Evolutionary conservation across 2,113 vertebrate genomes (phyloP), one percentile per base, ranked within the genome.

Genomic region (Hiodon tergisus): DNA sequence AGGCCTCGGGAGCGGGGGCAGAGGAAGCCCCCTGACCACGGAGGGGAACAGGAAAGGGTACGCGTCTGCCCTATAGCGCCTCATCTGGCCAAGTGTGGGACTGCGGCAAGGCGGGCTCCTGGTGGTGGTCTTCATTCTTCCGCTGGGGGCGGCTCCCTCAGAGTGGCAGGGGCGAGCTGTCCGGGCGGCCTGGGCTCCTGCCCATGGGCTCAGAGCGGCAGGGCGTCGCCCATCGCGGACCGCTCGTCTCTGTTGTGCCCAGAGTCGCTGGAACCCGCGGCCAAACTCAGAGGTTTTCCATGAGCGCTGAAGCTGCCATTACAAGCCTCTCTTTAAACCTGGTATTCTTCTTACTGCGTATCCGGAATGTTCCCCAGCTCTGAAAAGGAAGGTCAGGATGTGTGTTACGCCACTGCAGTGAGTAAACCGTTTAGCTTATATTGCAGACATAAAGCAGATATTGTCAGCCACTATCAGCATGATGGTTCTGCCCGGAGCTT

Each of bases 41-140:
- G 95, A 93, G 6, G 95, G 95, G 78, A 96, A 96, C 65, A 98
- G 92, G 67, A 97, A 90, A 0, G 95, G 95, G 77, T 96, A 97
- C 57, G 94, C 89, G 0, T 91, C 85, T 0, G 94, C 86, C 11
- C 93, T 89, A 70, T 95, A 97, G 88, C 92, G 94, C 92, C 90
- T 93, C 94, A 95, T 96, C 89, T 93, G 94, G 91, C 92, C 90
- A 75, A 90, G 94, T 72, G 94, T 92, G 0, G 95, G 91, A 62
- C 92, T 92, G 0, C 91, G 92, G 89, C 93, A 91, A 62, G 94
- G 80, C 81, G 87, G 93, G 78, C 90, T 87, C 13, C 93, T 93
- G 85, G 92, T 93, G 89, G 92, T 95, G 85, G 95, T 97, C 90
- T 90, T 95, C 87, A 85, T 90, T 82, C 80, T 86, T 89, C 88